Percentiles rank a stretch among this genome's conserved stretches.
Conservation (phyloP, 2,888 invertebrate species). For the Hyppa rectilinea region DNA sequence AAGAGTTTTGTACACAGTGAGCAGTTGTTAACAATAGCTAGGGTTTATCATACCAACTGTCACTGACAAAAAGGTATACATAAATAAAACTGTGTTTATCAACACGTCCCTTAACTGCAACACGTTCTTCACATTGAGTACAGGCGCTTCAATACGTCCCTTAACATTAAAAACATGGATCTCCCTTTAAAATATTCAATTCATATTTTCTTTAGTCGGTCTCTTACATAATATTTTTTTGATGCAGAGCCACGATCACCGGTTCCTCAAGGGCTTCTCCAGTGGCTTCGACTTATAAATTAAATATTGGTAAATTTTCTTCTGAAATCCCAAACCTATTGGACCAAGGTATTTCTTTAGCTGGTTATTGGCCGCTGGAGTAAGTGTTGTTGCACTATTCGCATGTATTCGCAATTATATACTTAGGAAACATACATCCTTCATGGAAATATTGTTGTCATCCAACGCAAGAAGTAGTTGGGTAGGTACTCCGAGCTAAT, state of each 20-base stretch:
- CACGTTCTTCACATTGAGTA: too few species aligned
- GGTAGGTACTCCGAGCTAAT: neutral
- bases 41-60: neutral
- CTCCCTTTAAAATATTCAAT: neutral
- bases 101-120: neutral
- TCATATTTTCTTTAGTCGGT: neutral
- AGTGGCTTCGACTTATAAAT: neutral
- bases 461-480: neutral
- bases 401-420: constrained; percentile 1
- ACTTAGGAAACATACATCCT: neutral
- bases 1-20: neutral
- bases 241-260: neutral
- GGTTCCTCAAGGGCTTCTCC: neutral
- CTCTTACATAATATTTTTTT: neutral
- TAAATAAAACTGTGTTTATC: neutral
- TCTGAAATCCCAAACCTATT: neutral
- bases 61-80: neutral
- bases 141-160: neutral
- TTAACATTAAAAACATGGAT: neutral
- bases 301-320: neutral
- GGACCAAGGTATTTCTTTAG: neutral
- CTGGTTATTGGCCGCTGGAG: neutral
- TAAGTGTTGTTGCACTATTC: neutral
- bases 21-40: neutral
- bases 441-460: neutral